phyloP scores from a whole-genome alignment of 2,113 vertebrate genomes.

The Tenebrosternarchus preto region DNA sequence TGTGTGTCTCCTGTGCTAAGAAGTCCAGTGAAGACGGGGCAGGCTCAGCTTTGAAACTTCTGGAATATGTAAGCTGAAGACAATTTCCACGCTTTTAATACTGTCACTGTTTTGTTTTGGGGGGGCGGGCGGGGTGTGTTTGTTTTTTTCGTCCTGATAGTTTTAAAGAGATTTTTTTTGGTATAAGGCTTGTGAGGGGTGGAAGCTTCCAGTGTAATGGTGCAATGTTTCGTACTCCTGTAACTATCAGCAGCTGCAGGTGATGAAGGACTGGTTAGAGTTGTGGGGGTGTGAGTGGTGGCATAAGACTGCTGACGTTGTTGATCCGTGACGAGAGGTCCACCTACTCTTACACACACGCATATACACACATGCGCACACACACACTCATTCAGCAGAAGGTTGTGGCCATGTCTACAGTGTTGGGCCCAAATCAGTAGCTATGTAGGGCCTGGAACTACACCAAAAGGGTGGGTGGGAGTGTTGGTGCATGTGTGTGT shows the following conservation, averaged over 20 bases:
- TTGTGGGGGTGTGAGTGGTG: too few species aligned
- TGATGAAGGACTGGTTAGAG: too few species aligned
- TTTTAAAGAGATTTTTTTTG: constrained; percentile 15
- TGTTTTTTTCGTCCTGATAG: constrained; percentile 13
- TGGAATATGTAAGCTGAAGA: constrained; percentile 74
- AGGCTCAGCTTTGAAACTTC: constrained; percentile 71
- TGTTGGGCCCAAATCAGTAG: constrained; percentile 55
- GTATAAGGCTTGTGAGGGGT: neutral
- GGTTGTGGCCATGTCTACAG: constrained; percentile 64
- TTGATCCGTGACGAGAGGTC: neutral
- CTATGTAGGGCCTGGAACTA: constrained; percentile 32
- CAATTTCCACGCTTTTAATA: constrained; percentile 49
- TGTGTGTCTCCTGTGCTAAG: constrained; percentile 72
- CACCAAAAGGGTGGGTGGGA: constrained; percentile 27
- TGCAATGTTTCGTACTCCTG: neutral
- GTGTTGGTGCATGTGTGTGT: constrained; percentile 12
- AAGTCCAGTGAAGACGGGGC: constrained; percentile 65
- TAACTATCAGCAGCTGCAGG: too few species aligned
- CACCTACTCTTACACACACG: neutral
- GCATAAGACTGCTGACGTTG: neutral
- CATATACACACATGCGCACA: neutral
- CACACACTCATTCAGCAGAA: constrained; percentile 62
- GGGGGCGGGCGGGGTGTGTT: too few species aligned
- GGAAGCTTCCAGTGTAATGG: neutral
- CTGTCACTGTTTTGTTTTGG: too few species aligned